Evolutionary conservation across 2,888 invertebrate species (phyloP), one percentile per base, ranked within the genome.

Genomic region (Pyrochroa serraticornis): DNA sequence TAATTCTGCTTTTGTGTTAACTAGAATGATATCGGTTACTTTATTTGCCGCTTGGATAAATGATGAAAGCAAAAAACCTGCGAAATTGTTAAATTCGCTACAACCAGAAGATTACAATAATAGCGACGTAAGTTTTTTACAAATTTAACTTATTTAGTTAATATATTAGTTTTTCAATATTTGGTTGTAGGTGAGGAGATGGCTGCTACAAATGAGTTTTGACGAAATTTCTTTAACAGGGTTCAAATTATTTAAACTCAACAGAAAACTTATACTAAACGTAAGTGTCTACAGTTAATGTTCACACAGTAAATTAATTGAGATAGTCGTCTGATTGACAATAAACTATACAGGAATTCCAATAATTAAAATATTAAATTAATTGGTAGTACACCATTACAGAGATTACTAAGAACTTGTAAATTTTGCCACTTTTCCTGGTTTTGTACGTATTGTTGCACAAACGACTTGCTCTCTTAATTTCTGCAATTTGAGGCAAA

Each of bases 221-320:
- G 41, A 49, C 14, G 49, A 49, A 42, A 42, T 49, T 1, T 32
- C 49, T 14, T 30, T 49, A 1, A 49, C 49, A 5, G 49, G 49
- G 2, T 39, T n/a, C n/a, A 32, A 49, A n/a, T 34, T 49, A 37
- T 49, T 49, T 34, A 49, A 49, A 14, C 8, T 49, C 3, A 49
- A 49, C 14, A 49, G 37, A 84, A 80, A 3, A 83, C 63, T n/a
- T n/a, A n/a, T n/a, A n/a, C n/a, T n/a, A n/a, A n/a, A n/a, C n/a
- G n/a, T n/a, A 34, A 33, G 7, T 48, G 2, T 10, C 37, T 37
- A 32, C 3, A 44, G 7, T 44, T 44, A 3, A 5, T 3, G 22
- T 5, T 33, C 10, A 31, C 12, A 14, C 14, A 22, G 22, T 22
- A 22, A 5, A 3, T 22, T 22, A n/a, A n/a, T n/a, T n/a, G n/a